phyloP scores from a whole-genome alignment of 2,113 vertebrate genomes.

The Anolis sagrei region DNA sequence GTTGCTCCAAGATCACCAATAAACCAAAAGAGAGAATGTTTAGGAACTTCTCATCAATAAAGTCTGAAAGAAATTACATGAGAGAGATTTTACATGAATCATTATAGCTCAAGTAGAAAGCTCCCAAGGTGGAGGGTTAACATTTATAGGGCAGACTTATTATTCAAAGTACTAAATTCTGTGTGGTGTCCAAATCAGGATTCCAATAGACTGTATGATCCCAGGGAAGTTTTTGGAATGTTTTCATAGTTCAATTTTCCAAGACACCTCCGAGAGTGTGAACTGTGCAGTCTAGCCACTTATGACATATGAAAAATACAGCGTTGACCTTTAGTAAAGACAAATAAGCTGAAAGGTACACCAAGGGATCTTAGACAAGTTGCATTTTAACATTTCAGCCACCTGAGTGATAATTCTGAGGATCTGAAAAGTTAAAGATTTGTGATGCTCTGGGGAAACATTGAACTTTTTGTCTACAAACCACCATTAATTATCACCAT shows the following conservation, averaged over 20 bases:
- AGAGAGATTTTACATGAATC: constrained; percentile 33
- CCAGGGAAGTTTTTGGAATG: constrained; percentile 44
- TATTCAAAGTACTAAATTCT: not conserved
- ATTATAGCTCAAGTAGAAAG: constrained; percentile 2
- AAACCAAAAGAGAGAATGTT: not conserved
- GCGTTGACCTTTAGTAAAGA: constrained; percentile 47
- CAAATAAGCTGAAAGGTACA: constrained; percentile 40
- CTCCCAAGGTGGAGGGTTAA: not conserved
- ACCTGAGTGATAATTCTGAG: constrained; percentile 46
- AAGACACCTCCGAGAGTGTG: constrained; percentile 30
- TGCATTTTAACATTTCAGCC: constrained; percentile 42
- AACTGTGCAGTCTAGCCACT: constrained; percentile 39
- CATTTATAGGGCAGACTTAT: constrained; percentile 32
- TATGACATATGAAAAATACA: constrained; percentile 42
- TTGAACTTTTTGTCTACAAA: constrained; percentile 31
- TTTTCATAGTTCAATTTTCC: constrained; percentile 62
- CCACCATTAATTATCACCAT: constrained; percentile 30
- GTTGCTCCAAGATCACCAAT: not conserved
- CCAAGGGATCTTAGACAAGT: constrained; percentile 43
- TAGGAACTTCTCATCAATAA: not conserved
- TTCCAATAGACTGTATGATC: constrained; percentile 49
- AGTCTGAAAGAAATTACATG: not conserved
- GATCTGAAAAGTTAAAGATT: constrained; percentile 28
- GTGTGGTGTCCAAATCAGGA: constrained; percentile 37
- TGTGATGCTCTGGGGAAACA: constrained; percentile 15